Conservation (phyloP, 2,113 vertebrate species). For the Callipepla squamata region DNA sequence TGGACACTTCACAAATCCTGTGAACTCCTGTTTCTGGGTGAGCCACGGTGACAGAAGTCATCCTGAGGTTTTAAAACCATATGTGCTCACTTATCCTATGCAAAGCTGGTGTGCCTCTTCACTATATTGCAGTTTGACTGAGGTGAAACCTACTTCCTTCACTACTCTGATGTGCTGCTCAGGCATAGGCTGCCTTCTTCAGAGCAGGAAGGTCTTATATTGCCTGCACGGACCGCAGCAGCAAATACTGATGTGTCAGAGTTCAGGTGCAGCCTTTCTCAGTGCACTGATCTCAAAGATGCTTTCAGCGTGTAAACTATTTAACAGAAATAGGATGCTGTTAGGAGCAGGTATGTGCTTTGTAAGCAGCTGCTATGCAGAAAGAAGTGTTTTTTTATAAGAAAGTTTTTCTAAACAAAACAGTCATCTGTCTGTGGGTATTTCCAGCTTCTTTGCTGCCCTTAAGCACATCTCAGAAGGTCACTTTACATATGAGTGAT, state of each 20-base stretch:
- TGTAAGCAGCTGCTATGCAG: not conserved
- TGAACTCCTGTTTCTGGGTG: not conserved
- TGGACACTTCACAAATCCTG: not conserved
- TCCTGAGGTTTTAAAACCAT: not conserved
- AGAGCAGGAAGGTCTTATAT: not conserved
- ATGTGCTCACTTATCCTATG: accelerated
- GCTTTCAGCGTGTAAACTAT: accelerated
- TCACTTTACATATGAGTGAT: not conserved
- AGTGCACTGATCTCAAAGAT: accelerated
- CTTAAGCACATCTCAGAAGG: not conserved
- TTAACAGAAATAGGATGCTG: not conserved
- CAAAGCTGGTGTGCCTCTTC: not conserved
- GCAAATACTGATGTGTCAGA: not conserved
- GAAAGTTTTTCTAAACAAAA: not conserved
- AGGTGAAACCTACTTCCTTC: not conserved
- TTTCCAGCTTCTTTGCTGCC: constrained; percentile 33
- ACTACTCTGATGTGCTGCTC: not conserved
- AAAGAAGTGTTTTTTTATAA: not conserved
- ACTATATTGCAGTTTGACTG: not conserved
- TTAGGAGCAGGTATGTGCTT: not conserved
- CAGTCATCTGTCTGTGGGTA: not conserved
- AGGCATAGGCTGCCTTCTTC: not conserved
- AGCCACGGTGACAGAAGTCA: not conserved
- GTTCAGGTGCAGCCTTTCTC: not conserved
- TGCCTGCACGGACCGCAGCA: not conserved